A percentile compares a stretch with the other conserved stretches of the same genome.
Evolutionary conservation across 2,797 vertebrate genomes (phyloP).

Genomic region (Apogon hyalosoma): DNA sequence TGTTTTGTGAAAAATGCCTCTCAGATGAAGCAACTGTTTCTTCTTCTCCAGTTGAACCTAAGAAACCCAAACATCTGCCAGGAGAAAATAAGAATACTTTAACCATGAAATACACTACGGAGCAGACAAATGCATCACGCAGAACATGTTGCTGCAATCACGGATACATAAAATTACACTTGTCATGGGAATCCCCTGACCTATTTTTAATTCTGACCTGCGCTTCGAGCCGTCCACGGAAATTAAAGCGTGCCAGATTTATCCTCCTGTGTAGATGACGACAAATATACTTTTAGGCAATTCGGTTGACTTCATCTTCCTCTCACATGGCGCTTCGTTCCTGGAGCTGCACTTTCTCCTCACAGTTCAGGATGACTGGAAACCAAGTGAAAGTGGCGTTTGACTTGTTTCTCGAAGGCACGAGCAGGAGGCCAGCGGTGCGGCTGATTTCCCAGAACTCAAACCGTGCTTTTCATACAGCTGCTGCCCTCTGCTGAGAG

Average conservation of each 20-base stretch:
- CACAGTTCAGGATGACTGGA: conserved; percentile 36
- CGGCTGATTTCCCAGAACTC: conserved; percentile 55
- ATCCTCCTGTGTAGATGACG: too few species aligned
- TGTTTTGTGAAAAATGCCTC: conserved; percentile 48
- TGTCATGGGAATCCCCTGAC: conserved; percentile 24
- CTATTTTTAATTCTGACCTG: conserved; percentile 19
- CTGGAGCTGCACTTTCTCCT: conserved; percentile 30
- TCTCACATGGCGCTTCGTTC: conserved; percentile 11
- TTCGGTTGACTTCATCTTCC: conserved; percentile 3
- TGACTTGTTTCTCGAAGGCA: conserved; percentile 33
- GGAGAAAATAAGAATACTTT: conserved; percentile 43
- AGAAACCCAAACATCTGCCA: conserved; percentile 57
- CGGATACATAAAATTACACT: conserved; percentile 18
- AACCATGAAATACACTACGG: conserved; percentile 44
- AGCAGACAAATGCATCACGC: conserved; percentile 45
- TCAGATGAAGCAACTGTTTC: conserved; percentile 51
- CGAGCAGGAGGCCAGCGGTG: conserved; percentile 32
- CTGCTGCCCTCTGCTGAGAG: conserved; percentile 69
- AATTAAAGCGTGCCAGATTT: too few species aligned
- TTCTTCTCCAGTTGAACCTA: conserved; percentile 60
- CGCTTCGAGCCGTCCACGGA: neutral
- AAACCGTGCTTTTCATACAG: conserved; percentile 4
- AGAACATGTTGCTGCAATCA: conserved; percentile 33
- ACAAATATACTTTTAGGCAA: conserved; percentile 3
- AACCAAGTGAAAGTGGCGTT: conserved; percentile 31